Conservation (phyloP, 1,140 invertebrate genomes). For the Zaprionus tsacasi region DNA sequence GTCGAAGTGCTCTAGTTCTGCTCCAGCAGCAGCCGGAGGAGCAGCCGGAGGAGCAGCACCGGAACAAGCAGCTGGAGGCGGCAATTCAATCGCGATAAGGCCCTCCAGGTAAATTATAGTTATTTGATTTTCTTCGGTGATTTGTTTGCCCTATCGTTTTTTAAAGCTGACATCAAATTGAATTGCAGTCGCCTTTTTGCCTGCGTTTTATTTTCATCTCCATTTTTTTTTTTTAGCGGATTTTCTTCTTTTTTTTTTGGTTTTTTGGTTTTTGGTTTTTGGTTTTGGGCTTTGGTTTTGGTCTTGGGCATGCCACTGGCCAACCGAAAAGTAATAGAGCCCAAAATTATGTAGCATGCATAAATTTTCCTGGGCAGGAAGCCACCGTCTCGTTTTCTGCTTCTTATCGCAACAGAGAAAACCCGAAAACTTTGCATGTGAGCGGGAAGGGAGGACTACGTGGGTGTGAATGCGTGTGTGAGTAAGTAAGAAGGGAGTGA, state of each 20-base stretch:
- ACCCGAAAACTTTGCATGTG: slow-evolving; percentile 65
- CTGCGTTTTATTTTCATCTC: slow-evolving; percentile 23
- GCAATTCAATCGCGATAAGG: slow-evolving; percentile 79
- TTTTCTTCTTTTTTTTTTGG: slow-evolving; percentile 7
- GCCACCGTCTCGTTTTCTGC: slow-evolving; percentile 64
- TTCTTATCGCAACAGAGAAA: slow-evolving; percentile 68
- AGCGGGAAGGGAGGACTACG: slow-evolving; percentile 5
- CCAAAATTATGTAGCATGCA: slow-evolving; percentile 78
- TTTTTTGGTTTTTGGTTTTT: slow-evolving; percentile 3
- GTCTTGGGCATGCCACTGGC: slow-evolving; percentile 23
- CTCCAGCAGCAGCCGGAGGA: slow-evolving; percentile 24
- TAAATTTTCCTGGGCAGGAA: slow-evolving; percentile 76
- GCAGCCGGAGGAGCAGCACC: slow-evolving; percentile 32
- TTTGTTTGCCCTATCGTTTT: slow-evolving; percentile 68
- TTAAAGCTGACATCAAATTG: slow-evolving; percentile 78
- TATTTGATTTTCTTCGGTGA: slow-evolving; percentile 80
- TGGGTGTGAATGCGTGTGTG: slow-evolving; percentile 13
- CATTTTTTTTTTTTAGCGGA: slow-evolving; percentile 23
- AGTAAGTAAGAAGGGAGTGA: slow-evolving; percentile 5
- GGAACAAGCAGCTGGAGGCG: slow-evolving; percentile 17
- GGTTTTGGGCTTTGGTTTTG: slow-evolving; percentile 2
- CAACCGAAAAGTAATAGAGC: slow-evolving; percentile 67
- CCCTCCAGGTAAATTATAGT: slow-evolving; percentile 77
- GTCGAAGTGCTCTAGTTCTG: slow-evolving; percentile 63
- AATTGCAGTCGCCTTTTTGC: slow-evolving; percentile 55